These are phyloP conservation scores for Gari tellinella DNA, from an alignment of 2,888 invertebrate genomes.

Conservation along the genomic window DNA sequence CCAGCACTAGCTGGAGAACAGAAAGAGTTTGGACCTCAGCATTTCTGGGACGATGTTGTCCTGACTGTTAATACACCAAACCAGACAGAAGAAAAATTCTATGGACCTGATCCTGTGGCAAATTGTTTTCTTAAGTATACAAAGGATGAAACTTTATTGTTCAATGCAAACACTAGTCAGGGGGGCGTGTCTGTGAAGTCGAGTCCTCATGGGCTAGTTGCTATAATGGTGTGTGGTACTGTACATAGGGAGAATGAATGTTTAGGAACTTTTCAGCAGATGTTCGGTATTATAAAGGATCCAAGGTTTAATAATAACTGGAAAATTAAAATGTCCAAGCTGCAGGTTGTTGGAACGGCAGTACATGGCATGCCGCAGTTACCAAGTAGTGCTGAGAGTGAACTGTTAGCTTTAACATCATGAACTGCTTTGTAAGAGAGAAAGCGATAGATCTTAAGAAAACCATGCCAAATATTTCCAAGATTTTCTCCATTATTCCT, in stretches of 20 bases:
- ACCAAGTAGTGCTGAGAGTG: constrained; percentile 47
- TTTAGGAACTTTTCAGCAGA: constrained; percentile 89
- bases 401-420: constrained; percentile 21
- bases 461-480: too few species aligned
- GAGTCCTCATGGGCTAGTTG: constrained; percentile 88
- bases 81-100: constrained; percentile 49
- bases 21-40: constrained; percentile 79
- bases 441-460: too few species aligned
- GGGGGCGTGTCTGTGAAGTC: constrained; percentile 87
- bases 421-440: too few species aligned
- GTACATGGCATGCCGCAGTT: constrained; percentile 61
- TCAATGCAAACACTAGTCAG: constrained; percentile 87
- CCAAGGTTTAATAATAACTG: constrained; percentile 88
- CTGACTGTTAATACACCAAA: constrained; percentile 61
- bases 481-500: too few species aligned
- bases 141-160: constrained; percentile 79
- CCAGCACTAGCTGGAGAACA: constrained; percentile 44
- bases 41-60: constrained; percentile 77
- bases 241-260: constrained; percentile 86
- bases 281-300: constrained; percentile 88
- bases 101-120: constrained; percentile 65
- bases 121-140: constrained; percentile 69
- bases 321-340: constrained; percentile 87
- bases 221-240: constrained; percentile 88
- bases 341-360: constrained; percentile 60